These are phyloP conservation scores for Zeus faber DNA, from an alignment of 2,113 vertebrate species.

Conservation along the genomic window DNA sequence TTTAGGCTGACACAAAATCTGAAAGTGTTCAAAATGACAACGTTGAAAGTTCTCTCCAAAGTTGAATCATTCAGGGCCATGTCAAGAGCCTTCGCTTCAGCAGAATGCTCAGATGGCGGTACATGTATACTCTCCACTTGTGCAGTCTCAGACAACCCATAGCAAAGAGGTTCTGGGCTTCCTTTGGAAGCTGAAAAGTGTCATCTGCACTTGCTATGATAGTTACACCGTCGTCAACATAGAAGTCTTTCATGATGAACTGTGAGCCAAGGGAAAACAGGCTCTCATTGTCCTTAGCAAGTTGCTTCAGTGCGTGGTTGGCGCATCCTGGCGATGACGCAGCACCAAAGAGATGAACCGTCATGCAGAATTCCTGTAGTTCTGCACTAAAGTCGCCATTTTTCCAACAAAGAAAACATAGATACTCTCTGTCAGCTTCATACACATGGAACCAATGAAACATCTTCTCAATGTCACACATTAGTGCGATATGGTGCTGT, in stretches of 20 bases:
- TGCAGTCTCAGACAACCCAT: too few species aligned
- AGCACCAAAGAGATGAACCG: background rate
- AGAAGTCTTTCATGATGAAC: background rate
- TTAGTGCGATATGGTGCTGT: background rate
- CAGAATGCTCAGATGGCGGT: too few species aligned
- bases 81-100: too few species aligned
- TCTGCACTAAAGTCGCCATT: background rate
- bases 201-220: too few species aligned
- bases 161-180: too few species aligned
- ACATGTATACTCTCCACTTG: too few species aligned
- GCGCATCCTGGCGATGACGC: background rate
- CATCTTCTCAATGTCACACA: background rate
- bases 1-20: too few species aligned
- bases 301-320: background rate
- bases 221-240: background rate
- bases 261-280: too few species aligned
- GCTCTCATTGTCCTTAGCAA: background rate
- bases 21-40: too few species aligned
- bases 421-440: background rate
- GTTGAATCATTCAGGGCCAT: too few species aligned
- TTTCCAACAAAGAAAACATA: background rate
- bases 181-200: too few species aligned
- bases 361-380: background rate
- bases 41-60: too few species aligned
- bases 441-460: background rate